These are phyloP conservation scores for Zoanthus sociatus DNA, from an alignment of 92 coral and sea anemone species.

Conservation along the genomic window DNA sequence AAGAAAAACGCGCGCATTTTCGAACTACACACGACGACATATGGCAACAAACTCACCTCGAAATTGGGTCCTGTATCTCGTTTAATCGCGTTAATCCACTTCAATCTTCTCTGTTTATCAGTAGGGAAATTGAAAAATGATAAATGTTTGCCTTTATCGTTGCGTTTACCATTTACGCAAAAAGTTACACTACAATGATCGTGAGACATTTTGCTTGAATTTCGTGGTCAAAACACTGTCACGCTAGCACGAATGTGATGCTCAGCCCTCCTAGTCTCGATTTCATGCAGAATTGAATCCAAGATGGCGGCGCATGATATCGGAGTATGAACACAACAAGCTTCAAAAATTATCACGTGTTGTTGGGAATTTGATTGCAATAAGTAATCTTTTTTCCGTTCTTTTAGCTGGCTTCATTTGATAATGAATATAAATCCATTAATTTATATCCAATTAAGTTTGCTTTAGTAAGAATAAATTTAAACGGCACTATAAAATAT, in stretches of 20 bases:
- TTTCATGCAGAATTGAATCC: slow-evolving; percentile 38
- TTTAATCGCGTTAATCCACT: slow-evolving; percentile 24
- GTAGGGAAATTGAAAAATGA: slow-evolving; percentile 30
- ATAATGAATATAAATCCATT: too few species aligned
- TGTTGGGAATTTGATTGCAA: too few species aligned
- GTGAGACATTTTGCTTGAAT: slow-evolving; percentile 27
- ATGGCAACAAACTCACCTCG: slow-evolving; percentile 36
- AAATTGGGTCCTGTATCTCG: slow-evolving; percentile 35
- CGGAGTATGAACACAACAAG: not conserved
- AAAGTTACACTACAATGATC: slow-evolving; percentile 31
- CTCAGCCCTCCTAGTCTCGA: slow-evolving; percentile 40
- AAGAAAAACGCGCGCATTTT: slow-evolving; percentile 31
- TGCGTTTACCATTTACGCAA: slow-evolving; percentile 21
- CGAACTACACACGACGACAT: slow-evolving; percentile 30
- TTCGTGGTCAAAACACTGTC: slow-evolving; percentile 33
- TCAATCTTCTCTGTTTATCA: slow-evolving; percentile 28
- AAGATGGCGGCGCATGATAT: slow-evolving; percentile 33
- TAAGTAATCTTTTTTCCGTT: too few species aligned
- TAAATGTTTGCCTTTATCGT: slow-evolving; percentile 24
- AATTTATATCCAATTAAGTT: too few species aligned
- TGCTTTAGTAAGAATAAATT: too few species aligned
- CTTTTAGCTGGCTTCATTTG: too few species aligned
- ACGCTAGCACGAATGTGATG: slow-evolving; percentile 28
- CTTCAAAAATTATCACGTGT: too few species aligned
- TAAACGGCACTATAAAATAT: too few species aligned